These are phyloP conservation scores for Struthio camelus DNA, from an alignment of 2,113 vertebrate species.

Conservation along the genomic window DNA sequence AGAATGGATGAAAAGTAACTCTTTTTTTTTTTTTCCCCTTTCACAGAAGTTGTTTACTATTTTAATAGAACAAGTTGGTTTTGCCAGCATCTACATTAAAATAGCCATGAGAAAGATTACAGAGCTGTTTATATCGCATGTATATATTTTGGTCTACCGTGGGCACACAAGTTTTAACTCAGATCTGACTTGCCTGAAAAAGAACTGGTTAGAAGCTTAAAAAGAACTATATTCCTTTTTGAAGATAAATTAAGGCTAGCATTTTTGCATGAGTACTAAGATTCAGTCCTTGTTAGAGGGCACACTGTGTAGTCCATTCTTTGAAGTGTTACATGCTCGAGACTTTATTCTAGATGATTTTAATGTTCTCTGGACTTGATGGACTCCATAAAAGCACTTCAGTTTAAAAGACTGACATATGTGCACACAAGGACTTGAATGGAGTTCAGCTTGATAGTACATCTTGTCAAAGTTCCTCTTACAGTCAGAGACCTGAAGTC, in stretches of 20 bases:
- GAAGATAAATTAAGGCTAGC: not conserved
- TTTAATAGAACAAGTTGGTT: not conserved
- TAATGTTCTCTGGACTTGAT: not conserved
- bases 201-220: not conserved
- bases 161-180: not conserved
- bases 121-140: not conserved
- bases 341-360: not conserved
- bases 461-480: not conserved
- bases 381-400: not conserved
- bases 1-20: constrained; percentile 98
- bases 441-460: not conserved
- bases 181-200: not conserved
- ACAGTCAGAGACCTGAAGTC: not conserved
- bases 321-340: not conserved
- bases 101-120: not conserved
- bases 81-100: not conserved
- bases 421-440: not conserved
- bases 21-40: not conserved
- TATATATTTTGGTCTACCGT: not conserved
- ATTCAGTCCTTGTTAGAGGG: not conserved
- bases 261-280: not conserved
- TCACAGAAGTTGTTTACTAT: not conserved
- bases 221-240: not conserved
- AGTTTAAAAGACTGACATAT: not conserved
- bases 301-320: not conserved